Base-by-base conservation (phyloP, 2,888 invertebrate genomes). In the Oscheius sp. region DNA sequence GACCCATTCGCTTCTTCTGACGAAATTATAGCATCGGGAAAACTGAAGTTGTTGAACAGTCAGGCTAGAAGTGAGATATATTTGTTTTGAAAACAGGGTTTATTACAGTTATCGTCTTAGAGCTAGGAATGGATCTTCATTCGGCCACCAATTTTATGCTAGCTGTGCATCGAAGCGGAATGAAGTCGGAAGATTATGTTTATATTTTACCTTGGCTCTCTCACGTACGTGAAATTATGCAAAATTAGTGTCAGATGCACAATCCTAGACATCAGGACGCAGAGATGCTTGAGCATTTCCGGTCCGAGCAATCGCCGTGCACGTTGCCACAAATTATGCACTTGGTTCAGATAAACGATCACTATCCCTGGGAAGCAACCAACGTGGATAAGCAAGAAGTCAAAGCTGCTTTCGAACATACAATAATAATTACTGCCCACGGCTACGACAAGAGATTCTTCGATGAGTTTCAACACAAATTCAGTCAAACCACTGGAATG, bases 361-460 rank as follows among this genome's bases (percentile, higher is more conserved):
- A 87, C 70, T 85, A 87, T 69, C 87, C 87, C 0, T 87, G 87
- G 87, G 87, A 87, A 73, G 82, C 86, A 2, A 76, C 80, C 6
- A 86, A 84, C 69, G 78, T 87, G 29, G 87, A 87, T 66, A 87
- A 87, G 61, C 79, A 81, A 45, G 86, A 86, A 76, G 86, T 86
- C 55, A 82, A 84, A 46, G 66, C 73, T 3, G 86, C 87, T 23
- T 88, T 80, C 72, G 87, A 88, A 68, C 79, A 84, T 55, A 76
- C 83, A 1, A 85, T 87, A 41, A 81, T 87, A n/a, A 87, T 87
- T 75, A 87, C 87, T 0, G 87, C 87, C 5, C 87, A 87, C 63
- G 87, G 87, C 2, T 87, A 87, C 76, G 87, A 87, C 69, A 83
- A 84, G 55, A 86, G 85, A 73, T 88, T 87, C 74, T 85, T 87